A percentile compares a stretch with the other conserved stretches of the same genome.
These are phyloP conservation scores for Thereva unica DNA, from an alignment of 2,888 invertebrate species.

Conservation along the genomic window DNA sequence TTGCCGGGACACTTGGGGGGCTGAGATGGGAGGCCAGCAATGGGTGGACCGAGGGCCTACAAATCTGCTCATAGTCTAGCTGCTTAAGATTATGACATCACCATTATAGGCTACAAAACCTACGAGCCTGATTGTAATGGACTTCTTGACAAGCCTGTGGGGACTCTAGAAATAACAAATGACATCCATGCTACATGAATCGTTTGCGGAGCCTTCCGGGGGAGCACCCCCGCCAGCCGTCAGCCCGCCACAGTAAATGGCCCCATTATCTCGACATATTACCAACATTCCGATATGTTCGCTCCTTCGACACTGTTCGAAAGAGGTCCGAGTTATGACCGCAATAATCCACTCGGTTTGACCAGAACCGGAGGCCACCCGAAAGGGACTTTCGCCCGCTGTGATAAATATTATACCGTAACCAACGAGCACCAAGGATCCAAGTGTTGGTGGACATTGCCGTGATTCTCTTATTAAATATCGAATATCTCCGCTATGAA, in stretches of 20 bases:
- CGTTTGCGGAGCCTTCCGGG: constrained; percentile 4
- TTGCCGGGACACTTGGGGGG: neutral
- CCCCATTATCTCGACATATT: neutral
- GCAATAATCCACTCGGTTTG: constrained; percentile 22
- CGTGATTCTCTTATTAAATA: constrained; percentile 14
- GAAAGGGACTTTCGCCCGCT: constrained; percentile 10
- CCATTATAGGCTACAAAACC: neutral
- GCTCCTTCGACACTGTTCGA: constrained; percentile 1
- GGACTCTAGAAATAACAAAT: constrained; percentile 14
- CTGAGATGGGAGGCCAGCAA: neutral
- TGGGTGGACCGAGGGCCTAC: too few species aligned
- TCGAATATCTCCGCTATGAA: constrained; percentile 13
- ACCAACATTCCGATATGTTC: constrained; percentile 3
- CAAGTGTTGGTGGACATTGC: neutral
- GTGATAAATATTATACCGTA: constrained; percentile 18
- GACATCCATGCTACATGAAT: constrained; percentile 2
- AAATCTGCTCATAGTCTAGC: neutral
- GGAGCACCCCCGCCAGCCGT: neutral
- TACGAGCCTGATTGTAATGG: constrained; percentile 2
- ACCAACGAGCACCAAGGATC: neutral
- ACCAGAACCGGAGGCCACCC: neutral
- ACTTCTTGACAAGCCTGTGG: constrained; percentile 1
- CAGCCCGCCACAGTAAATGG: neutral
- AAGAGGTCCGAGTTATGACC: constrained; percentile 3
- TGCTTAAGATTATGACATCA: constrained; percentile 27